Evolutionary conservation across 2,113 vertebrate species (phyloP).

Genomic region (Megaceryle torquata): DNA sequence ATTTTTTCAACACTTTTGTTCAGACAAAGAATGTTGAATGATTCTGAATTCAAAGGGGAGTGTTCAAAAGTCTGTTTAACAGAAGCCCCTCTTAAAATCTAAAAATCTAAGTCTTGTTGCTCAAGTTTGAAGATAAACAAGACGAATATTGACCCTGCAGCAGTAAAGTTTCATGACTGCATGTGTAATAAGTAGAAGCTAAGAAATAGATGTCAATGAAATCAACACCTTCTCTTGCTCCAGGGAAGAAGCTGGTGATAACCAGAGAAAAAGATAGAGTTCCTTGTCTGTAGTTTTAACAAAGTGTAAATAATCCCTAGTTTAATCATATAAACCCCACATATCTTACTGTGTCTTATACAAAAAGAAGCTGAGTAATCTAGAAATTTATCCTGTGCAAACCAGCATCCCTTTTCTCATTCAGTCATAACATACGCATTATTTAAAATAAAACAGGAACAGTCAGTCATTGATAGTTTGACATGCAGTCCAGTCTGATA

Average conservation of each 20-base stretch:
- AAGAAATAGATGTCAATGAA: slow-evolving; percentile 13
- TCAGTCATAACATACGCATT: not conserved
- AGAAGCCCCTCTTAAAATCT: not conserved
- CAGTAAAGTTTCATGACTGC: not conserved
- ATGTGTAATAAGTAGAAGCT: slow-evolving; percentile 8
- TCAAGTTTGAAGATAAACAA: not conserved
- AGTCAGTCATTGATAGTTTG: not conserved
- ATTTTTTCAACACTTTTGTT: not conserved
- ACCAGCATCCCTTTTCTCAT: not conserved
- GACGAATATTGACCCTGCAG: slow-evolving; percentile 2
- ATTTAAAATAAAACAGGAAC: not conserved
- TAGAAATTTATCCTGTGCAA: not conserved
- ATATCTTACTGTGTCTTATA: not conserved
- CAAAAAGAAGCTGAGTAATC: not conserved
- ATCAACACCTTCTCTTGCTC: not conserved
- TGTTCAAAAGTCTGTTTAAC: not conserved
- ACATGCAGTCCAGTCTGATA: not conserved
- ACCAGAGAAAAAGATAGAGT: not conserved
- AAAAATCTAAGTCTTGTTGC: not conserved
- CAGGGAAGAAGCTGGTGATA: not conserved
- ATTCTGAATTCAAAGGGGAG: not conserved
- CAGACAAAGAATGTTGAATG: not conserved
- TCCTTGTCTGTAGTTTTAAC: not conserved
- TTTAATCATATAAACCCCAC: not conserved
- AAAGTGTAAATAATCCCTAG: not conserved